Conservation (phyloP, 2,888 invertebrate species). For the Cancer borealis region DNA sequence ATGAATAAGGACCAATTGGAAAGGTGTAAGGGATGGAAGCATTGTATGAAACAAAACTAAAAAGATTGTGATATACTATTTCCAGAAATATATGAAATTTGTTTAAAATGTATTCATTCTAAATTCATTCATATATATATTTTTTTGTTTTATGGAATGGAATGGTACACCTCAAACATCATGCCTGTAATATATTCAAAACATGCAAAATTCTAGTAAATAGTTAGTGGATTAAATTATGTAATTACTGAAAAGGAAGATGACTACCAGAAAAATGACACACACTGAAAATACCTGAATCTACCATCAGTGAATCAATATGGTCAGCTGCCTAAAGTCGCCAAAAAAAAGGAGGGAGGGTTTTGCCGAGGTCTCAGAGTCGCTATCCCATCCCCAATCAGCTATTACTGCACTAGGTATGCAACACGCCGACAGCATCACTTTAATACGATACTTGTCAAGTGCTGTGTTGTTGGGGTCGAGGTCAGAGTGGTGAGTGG, state of each 20-base stretch:
- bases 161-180: not conserved
- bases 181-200: not conserved
- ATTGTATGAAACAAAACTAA: not conserved
- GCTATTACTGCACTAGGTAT: conserved; percentile 66
- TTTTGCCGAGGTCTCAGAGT: conserved; percentile 69
- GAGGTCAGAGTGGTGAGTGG: conserved; percentile 53
- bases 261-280: not conserved
- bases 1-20: not conserved
- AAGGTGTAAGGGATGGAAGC: not conserved
- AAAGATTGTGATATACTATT: not conserved
- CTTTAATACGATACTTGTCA: conserved; percentile 71
- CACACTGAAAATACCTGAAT: conserved; percentile 65
- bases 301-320: conserved; percentile 64
- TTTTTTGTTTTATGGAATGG: conserved; percentile 18
- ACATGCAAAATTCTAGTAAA: not conserved
- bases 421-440: conserved; percentile 68
- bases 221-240: not conserved
- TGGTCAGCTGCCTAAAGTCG: conserved; percentile 65
- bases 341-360: conserved; percentile 63
- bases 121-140: not conserved
- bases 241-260: conserved; percentile 1
- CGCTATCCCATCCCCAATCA: conserved; percentile 64
- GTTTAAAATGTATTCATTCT: not conserved
- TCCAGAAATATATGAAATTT: not conserved
- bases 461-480: conserved; percentile 60